Evolutionary conservation across 2,113 vertebrate genomes (phyloP).

Genomic region (Pomatorhinus ruficollis): DNA sequence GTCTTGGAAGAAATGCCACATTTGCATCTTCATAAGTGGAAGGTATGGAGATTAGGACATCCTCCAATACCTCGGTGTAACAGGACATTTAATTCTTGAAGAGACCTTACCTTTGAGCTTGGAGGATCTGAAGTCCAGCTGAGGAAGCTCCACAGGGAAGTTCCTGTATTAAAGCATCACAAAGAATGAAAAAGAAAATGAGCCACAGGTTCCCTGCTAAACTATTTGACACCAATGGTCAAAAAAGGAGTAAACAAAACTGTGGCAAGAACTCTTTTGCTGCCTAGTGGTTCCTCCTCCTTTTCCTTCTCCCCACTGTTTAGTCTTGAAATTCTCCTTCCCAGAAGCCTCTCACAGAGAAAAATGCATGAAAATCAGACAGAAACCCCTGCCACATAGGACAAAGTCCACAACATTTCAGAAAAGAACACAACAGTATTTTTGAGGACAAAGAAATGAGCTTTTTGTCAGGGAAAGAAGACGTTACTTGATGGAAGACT

Average conservation of each 20-base stretch:
- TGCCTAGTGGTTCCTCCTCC: neutral
- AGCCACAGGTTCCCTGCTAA: neutral
- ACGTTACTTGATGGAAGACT: neutral
- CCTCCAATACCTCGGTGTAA: neutral
- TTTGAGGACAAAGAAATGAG: neutral
- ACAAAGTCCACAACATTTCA: neutral
- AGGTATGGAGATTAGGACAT: neutral
- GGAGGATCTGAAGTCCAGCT: neutral
- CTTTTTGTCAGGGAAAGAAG: neutral
- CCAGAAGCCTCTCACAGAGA: neutral
- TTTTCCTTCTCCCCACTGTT: neutral
- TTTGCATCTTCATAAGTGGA: neutral
- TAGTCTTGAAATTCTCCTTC: neutral
- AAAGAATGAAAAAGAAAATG: neutral
- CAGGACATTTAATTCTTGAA: neutral
- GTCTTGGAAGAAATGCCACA: neutral
- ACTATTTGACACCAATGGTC: neutral
- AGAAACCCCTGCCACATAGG: neutral
- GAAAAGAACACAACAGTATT: neutral
- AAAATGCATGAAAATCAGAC: neutral
- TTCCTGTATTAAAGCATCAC: neutral
- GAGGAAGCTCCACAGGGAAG: neutral
- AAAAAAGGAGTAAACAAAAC: neutral
- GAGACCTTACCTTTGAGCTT: neutral
- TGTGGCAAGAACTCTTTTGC: neutral